phyloP scores from a whole-genome alignment of 2,888 invertebrate species.

The Cephus spinipes region DNA sequence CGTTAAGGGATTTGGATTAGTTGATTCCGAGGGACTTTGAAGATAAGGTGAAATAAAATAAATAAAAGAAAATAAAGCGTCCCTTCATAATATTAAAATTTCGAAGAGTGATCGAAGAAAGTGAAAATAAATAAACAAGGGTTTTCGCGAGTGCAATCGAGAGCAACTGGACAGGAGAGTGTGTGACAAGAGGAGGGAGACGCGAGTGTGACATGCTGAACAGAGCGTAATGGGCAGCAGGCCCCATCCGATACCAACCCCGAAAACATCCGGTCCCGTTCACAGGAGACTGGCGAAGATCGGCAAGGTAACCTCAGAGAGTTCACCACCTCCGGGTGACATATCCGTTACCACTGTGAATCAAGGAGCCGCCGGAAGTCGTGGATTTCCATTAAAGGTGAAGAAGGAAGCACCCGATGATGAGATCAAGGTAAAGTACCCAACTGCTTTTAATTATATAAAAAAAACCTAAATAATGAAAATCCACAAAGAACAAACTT shows the following conservation, averaged over 20 bases:
- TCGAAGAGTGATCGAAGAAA: background rate
- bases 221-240: constrained; percentile 21
- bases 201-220: background rate
- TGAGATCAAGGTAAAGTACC: constrained; percentile 77
- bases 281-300: constrained; percentile 9
- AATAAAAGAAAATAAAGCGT: background rate
- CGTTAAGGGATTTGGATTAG: background rate
- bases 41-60: too few species aligned
- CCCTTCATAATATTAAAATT: background rate
- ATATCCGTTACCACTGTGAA: background rate
- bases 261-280: background rate
- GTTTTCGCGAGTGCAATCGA: background rate
- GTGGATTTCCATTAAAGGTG: constrained; percentile 60
- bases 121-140: background rate
- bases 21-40: background rate
- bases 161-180: background rate
- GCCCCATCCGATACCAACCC: constrained; percentile 11
- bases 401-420: constrained; percentile 80
- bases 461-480: background rate
- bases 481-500: background rate
- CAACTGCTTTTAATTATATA: background rate
- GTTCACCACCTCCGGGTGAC: constrained; percentile 1
- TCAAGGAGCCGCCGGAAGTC: background rate
- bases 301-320: constrained; percentile 2
- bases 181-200: background rate